A percentile compares a stretch with the other conserved stretches of the same genome.
phyloP scores from a whole-genome alignment of 2,113 vertebrate genomes.

The Caranx melampygus region DNA sequence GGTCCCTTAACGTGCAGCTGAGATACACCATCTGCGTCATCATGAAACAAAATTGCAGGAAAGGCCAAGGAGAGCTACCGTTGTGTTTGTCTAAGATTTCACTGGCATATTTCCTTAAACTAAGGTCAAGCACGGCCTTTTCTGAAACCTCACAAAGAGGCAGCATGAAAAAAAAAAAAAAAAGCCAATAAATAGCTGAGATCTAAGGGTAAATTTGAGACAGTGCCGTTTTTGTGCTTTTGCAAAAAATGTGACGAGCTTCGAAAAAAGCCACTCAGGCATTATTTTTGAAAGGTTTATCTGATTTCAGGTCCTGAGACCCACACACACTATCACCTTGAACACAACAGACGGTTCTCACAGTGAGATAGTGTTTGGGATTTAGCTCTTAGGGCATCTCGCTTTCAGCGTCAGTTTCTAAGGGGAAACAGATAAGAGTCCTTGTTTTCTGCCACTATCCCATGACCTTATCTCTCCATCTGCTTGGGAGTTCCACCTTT shows the following conservation, averaged over 20 bases:
- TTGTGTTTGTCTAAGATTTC: neutral
- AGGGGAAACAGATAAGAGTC: conserved; percentile 44
- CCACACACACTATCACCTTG: conserved; percentile 47
- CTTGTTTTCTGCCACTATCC: conserved; percentile 57
- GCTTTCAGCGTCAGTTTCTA: conserved; percentile 38
- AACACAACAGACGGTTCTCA: conserved; percentile 55
- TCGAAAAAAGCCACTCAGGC: neutral
- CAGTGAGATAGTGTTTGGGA: conserved; percentile 41
- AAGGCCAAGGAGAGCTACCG: neutral
- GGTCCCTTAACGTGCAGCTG: neutral
- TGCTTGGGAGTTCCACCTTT: conserved; percentile 49
- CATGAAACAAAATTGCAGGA: neutral
- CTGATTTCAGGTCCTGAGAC: conserved; percentile 66
- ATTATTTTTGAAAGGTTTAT: conserved; percentile 59
- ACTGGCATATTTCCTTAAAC: neutral
- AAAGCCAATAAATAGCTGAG: neutral
- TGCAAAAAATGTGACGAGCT: conserved; percentile 32
- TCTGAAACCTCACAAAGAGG: conserved; percentile 4
- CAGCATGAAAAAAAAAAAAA: neutral
- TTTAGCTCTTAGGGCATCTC: conserved; percentile 54
- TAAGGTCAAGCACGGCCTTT: neutral
- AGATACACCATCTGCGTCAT: neutral
- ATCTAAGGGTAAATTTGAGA: conserved; percentile 27
- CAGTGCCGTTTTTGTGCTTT: conserved; percentile 41
- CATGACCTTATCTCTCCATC: conserved; percentile 56